Evolutionary conservation across 2,888 invertebrate genomes (phyloP).

Genomic region (Caenorhabditis panamensis): DNA sequence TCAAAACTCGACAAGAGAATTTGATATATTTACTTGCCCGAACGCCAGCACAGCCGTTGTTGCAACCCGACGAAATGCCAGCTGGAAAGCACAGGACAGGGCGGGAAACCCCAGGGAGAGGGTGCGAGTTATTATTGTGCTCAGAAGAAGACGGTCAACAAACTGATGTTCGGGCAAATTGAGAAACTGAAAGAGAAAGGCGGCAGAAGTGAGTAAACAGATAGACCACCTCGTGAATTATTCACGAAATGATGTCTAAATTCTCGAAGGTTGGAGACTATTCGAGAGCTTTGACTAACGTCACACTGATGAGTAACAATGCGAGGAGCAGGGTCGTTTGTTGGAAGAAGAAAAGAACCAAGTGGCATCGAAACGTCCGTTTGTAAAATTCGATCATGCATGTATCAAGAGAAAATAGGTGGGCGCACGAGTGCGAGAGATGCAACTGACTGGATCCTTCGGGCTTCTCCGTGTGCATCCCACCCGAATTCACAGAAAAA

Average conservation of each 20-base stretch:
- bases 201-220: background rate
- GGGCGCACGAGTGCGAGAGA: constrained; percentile 36
- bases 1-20: constrained; percentile 32
- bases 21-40: constrained; percentile 52
- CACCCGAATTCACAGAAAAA: constrained; percentile 54
- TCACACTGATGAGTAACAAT: constrained; percentile 11
- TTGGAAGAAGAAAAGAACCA: constrained; percentile 12
- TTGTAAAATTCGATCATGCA: constrained; percentile 42
- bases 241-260: background rate
- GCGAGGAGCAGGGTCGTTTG: constrained; percentile 18
- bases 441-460: constrained; percentile 17
- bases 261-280: background rate
- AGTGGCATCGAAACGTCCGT: constrained; percentile 27
- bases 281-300: background rate
- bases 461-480: constrained; percentile 21
- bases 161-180: background rate
- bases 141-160: constrained; percentile 8
- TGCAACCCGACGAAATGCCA: constrained; percentile 11
- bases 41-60: constrained; percentile 27
- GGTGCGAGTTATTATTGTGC: too few species aligned
- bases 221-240: background rate
- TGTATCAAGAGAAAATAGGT: constrained; percentile 42
- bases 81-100: constrained; percentile 2
- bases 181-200: background rate
- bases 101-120: too few species aligned